phyloP scores from a whole-genome alignment of 2,797 vertebrate species.

The Falco peregrinus region DNA sequence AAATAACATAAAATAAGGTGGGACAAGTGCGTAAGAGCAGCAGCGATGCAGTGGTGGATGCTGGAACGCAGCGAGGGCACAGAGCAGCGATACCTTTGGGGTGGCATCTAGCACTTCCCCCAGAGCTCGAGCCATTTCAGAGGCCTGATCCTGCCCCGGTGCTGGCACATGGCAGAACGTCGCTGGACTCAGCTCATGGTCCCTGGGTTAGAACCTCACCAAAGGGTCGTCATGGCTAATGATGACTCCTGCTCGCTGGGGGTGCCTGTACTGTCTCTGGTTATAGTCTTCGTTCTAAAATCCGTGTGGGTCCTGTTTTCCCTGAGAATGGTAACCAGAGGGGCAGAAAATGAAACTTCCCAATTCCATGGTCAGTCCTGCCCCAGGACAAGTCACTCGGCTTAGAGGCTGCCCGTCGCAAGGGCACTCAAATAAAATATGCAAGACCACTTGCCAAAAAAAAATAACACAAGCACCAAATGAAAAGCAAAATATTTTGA shows the following conservation, averaged over 20 bases:
- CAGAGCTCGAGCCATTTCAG: accelerated
- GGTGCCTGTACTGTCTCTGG: accelerated
- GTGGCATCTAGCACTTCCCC: neutral
- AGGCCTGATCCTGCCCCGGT: neutral
- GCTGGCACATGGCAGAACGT: neutral
- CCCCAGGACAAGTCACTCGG: neutral
- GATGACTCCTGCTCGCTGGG: accelerated
- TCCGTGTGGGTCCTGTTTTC: accelerated
- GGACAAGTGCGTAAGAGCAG: neutral
- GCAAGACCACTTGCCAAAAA: neutral
- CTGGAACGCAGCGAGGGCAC: accelerated
- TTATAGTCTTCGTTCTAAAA: neutral
- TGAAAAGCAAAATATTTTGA: slow-evolving; percentile 42
- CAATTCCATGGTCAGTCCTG: neutral
- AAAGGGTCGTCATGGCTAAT: neutral
- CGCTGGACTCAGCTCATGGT: neutral
- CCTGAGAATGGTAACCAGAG: neutral
- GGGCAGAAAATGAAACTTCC: neutral
- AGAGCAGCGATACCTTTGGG: neutral
- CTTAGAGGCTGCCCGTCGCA: neutral
- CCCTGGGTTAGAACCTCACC: neutral
- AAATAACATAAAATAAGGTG: neutral
- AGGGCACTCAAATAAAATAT: neutral
- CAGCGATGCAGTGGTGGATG: accelerated
- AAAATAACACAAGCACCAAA: neutral